Conservation (phyloP, 2,797 vertebrate species). For the Pseudotriccus pelzelni region DNA sequence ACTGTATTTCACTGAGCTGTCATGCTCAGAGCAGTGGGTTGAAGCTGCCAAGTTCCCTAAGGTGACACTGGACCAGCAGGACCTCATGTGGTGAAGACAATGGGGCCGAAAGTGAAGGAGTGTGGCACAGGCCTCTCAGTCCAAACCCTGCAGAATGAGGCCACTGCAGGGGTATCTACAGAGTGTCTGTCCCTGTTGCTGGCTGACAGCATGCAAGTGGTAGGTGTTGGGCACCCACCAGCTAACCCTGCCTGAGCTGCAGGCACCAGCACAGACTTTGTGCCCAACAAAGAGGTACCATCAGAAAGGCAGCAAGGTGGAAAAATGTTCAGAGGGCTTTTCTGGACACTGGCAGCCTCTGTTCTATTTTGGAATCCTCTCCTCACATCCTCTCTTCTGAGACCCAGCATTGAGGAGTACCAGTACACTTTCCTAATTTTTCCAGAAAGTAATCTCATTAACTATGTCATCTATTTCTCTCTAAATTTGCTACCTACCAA, state of each 20-base stretch:
- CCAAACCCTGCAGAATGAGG: background rate
- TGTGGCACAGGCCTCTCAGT: background rate
- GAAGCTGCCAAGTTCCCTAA: background rate
- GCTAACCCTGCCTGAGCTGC: background rate
- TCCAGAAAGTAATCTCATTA: conserved; percentile 3
- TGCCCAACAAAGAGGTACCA: background rate
- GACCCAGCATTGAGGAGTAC: background rate
- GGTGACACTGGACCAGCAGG: background rate
- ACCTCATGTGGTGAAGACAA: background rate
- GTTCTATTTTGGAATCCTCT: conserved; percentile 4
- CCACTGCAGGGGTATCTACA: background rate
- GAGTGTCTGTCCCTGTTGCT: background rate
- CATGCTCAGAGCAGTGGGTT: background rate
- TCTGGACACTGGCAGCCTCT: background rate
- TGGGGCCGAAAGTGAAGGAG: background rate
- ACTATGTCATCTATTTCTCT: background rate
- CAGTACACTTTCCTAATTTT: background rate
- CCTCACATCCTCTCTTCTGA: background rate
- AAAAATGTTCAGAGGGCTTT: background rate
- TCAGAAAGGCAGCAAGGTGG: background rate
- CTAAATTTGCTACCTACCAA: background rate
- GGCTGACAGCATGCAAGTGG: background rate
- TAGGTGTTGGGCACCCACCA: background rate
- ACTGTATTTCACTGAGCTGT: background rate
- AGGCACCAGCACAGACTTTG: background rate